Conservation (phyloP, 1,140 invertebrate genomes). For the Drosophila busckii region DNA sequence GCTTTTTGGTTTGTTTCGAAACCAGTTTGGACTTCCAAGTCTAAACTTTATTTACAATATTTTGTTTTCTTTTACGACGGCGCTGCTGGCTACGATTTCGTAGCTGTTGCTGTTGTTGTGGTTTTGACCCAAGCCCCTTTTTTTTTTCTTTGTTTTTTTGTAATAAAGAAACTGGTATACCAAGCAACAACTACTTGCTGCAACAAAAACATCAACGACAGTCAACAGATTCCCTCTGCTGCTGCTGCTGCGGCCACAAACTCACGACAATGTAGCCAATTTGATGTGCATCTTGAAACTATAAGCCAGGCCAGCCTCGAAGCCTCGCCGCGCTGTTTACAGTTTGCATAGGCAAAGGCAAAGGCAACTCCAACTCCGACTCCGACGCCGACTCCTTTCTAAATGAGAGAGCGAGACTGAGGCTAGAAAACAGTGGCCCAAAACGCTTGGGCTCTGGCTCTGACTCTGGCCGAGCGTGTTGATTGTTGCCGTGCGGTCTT, state of each 20-base stretch:
- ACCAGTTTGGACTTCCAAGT: slow-evolving; percentile 69
- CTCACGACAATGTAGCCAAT: slow-evolving; percentile 71
- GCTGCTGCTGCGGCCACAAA: slow-evolving; percentile 10
- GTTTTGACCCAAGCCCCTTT: slow-evolving; percentile 71
- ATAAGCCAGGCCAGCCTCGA: not conserved
- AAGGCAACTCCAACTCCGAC: too few relatives aligned
- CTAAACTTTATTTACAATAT: slow-evolving; percentile 76
- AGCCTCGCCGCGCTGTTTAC: too few relatives aligned
- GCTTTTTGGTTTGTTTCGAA: slow-evolving; percentile 40
- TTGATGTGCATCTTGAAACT: slow-evolving; percentile 50
- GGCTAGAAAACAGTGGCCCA: too few relatives aligned
- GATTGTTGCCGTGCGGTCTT: slow-evolving; percentile 70
- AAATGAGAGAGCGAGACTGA: too few relatives aligned
- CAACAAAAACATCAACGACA: slow-evolving; percentile 31
- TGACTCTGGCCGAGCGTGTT: slow-evolving; percentile 21
- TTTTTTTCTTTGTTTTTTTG: too few relatives aligned
- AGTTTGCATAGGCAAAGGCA: too few relatives aligned
- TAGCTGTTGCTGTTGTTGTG: slow-evolving; percentile 45
- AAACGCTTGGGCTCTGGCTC: too few relatives aligned
- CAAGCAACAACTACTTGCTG: slow-evolving; percentile 42
- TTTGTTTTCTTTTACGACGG: slow-evolving; percentile 71
- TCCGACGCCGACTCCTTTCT: too few relatives aligned
- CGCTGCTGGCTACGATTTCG: slow-evolving; percentile 45
- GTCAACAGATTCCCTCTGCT: slow-evolving; percentile 10
- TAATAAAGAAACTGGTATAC: slow-evolving; percentile 72